Evolutionary conservation across 2,113 vertebrate species (phyloP).

Genomic region (Triplophysa tibetana): DNA sequence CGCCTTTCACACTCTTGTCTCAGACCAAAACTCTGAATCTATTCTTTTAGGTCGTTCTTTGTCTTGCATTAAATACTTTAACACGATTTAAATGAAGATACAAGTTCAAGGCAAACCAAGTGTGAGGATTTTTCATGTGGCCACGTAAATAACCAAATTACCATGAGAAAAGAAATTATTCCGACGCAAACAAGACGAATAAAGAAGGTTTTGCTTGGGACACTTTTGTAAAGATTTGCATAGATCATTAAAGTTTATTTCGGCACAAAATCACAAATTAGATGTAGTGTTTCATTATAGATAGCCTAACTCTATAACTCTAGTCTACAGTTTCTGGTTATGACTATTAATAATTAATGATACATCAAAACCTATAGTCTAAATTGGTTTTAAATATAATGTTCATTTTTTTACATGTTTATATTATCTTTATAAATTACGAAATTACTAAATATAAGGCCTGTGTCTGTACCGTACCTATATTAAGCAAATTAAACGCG

Average conservation of each 20-base stretch:
- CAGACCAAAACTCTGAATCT: constrained; percentile 11
- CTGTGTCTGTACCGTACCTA: not conserved
- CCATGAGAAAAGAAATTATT: constrained; percentile 82
- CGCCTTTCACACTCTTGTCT: constrained; percentile 4
- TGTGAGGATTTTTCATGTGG: constrained; percentile 86
- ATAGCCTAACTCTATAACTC: not conserved
- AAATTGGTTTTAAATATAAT: not conserved
- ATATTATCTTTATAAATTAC: not conserved
- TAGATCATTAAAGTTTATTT: not conserved
- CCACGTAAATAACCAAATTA: constrained; percentile 86
- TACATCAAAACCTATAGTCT: not conserved
- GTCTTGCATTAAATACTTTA: constrained; percentile 67
- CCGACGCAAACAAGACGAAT: constrained; percentile 35
- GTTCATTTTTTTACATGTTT: too few relatives aligned
- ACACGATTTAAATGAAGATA: constrained; percentile 85
- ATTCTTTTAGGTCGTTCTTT: constrained; percentile 33
- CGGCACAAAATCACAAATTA: not conserved
- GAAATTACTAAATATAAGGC: not conserved
- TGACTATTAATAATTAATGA: not conserved
- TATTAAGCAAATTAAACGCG: not conserved
- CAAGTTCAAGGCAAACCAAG: constrained; percentile 84
- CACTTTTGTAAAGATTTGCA: constrained; percentile 3
- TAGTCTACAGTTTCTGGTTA: constrained; percentile 1
- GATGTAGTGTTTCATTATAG: not conserved
- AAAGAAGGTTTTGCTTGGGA: not conserved